Evolutionary conservation across 2,797 vertebrate species (phyloP), one percentile per base, ranked within the genome.

Genomic region (Trachops cirrhosus): DNA sequence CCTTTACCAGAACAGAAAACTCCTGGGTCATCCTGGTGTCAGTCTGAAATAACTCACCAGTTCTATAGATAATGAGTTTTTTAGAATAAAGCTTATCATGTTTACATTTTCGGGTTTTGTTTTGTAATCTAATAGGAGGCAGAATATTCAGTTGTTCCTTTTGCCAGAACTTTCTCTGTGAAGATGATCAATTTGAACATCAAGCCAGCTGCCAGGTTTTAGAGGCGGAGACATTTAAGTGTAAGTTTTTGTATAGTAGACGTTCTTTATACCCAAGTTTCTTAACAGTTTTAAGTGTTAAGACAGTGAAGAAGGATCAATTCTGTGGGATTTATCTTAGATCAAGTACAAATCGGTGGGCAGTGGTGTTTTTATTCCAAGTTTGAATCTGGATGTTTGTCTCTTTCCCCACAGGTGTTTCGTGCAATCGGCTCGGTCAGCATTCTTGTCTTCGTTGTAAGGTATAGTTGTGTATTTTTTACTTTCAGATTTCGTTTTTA

Each of bases 111-210:
- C 94, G 94, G 73, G 0, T 96, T 39, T 97, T 93, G 15, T 95
- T 71, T 75, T 70, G 96, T 57, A 95, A 96, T 95, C 71, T 96
- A 96, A 91, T 59, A 99, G 99, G 99, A 89, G 99, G 99, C 22
- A 98, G 99, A 95, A 99, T 99, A 98, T 99, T 99, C 54, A 99
- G 99, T 94, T 99, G 99, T 93, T 99, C 99, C 88, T 99, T 99
- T 97, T 99, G 99, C 96, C 99, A 99, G 34, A 99, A 99, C 98
- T 99, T 99, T 98, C 98, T 99, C 77, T 99, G 99, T 97, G 99
- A 99, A 98, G 99, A 99, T 96, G 99, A 99, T 98, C 99, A 99
- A 96, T 99, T 99, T 98, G 99, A 99, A 93, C 99, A 99, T 97
- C 99, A 99, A 98, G 99, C 99, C 71, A 99, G 99, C 98, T 99